Base-by-base conservation (phyloP, 2,113 vertebrate species). In the Setophaga petechia region DNA sequence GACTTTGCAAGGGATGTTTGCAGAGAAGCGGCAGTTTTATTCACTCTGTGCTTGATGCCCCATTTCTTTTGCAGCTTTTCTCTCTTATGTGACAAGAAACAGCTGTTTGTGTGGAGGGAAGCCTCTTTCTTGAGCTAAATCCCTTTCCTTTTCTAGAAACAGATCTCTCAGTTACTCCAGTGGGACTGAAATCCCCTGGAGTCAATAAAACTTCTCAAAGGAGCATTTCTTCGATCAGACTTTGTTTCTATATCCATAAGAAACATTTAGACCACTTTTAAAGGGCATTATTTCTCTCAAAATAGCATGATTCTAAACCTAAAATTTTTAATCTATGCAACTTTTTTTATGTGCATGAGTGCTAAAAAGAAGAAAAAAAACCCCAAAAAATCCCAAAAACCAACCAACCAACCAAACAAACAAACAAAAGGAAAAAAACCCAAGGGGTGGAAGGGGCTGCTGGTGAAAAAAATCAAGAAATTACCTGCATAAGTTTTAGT, bases 361-460 rank as follows among this genome's bases (percentile, higher is more conserved):
- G 4, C 12, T 68, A 58, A 83, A 87, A 84, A 43, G 3, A 6
- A n/a, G 25, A 25, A 30, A 17, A 13, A 17, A n/a, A 17, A 8
- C 37, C 37, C 37, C 37, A 17, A 18, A 30, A 15, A 10, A 30
- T 4, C 37, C 37, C 37, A 10, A 39, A 39, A 39, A 39, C 37
- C 37, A 39, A 39, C 37, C 37, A 39, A 39, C 37, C 37, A 39
- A 39, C 37, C 37, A 9, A 14, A 24, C 7, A 37, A 41, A 41
- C 12, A 41, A 35, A 10, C 37, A 27, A 9, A 47, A 5, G 5
- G 17, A 14, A 19, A 43, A 16, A 28, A 22, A 30, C 14, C 18
- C 19, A 18, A 17, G 5, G 23, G 7, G 47, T 2, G 37, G 37
- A 7, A 15, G 51, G 0, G 1, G 13, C 0, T 2, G 4, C 6